Conservation (phyloP, 2,888 invertebrate genomes). For the Druceiella hillmani region DNA sequence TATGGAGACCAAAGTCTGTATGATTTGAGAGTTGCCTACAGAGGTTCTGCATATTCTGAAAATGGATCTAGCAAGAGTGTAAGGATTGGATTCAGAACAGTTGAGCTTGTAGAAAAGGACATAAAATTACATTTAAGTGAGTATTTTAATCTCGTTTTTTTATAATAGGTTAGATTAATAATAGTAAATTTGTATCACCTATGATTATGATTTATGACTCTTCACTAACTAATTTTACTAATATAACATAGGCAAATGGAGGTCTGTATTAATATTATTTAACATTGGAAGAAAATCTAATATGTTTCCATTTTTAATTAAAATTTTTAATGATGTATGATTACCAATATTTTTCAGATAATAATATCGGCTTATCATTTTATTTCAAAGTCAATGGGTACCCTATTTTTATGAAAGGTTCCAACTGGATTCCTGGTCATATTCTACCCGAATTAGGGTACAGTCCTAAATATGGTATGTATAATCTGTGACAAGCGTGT, state of each 20-base stretch:
- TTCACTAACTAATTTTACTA: too few relatives aligned
- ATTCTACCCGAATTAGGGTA: slow-evolving; percentile 73
- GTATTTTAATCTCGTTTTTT: slow-evolving; percentile 2
- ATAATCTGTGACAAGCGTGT: too few relatives aligned
- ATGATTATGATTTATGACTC: too few relatives aligned
- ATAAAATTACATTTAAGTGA: slow-evolving; percentile 33
- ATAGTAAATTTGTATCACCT: too few relatives aligned
- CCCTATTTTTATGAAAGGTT: slow-evolving; percentile 91
- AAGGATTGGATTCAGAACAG: slow-evolving; percentile 78
- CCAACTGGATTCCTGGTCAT: slow-evolving; percentile 89
- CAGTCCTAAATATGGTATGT: slow-evolving; percentile 33
- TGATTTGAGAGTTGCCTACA: slow-evolving; percentile 51
- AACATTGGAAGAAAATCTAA: slow-evolving; percentile 27
- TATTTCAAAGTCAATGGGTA: slow-evolving; percentile 82
- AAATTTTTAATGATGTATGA: too few relatives aligned
- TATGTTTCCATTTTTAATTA: slow-evolving; percentile 1
- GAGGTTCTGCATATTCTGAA: slow-evolving; percentile 29
- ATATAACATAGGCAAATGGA: too few relatives aligned
- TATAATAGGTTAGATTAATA: slow-evolving; percentile 1
- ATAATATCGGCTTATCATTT: slow-evolving; percentile 80
- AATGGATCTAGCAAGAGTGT: slow-evolving; percentile 45
- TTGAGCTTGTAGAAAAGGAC: slow-evolving; percentile 74
- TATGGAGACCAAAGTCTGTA: slow-evolving; percentile 79
- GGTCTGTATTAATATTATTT: too few relatives aligned
- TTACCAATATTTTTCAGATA: too few relatives aligned